phyloP scores from a whole-genome alignment of 2,113 vertebrate species.

The Zapus hudsonius region DNA sequence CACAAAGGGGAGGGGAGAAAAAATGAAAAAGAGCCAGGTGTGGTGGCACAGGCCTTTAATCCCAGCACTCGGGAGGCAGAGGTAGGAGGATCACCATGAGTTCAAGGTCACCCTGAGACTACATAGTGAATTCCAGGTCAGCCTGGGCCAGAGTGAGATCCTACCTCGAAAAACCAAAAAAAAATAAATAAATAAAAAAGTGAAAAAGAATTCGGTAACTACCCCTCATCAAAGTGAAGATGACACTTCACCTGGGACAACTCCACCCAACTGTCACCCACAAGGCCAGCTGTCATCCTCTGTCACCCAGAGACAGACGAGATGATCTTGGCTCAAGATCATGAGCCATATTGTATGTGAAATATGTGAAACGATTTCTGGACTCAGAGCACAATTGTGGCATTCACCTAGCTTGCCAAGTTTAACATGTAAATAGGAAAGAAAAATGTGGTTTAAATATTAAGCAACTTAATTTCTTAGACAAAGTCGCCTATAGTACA shows the following conservation, averaged over 20 bases:
- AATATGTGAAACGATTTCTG: not conserved
- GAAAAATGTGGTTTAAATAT: conserved; percentile 10
- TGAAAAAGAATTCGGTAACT: not conserved
- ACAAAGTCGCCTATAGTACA: not conserved
- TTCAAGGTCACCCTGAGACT: too few relatives aligned
- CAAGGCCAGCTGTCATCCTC: not conserved
- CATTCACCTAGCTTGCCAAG: not conserved
- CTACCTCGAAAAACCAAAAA: too few relatives aligned
- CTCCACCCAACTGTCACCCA: not conserved
- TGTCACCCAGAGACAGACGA: not conserved
- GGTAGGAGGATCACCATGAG: too few relatives aligned
- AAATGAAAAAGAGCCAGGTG: not conserved
- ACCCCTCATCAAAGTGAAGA: not conserved
- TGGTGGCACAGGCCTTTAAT: too few relatives aligned
- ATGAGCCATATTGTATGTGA: not conserved
- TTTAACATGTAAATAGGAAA: not conserved
- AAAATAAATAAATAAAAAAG: too few relatives aligned
- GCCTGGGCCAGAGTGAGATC: too few relatives aligned
- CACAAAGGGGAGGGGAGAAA: not conserved
- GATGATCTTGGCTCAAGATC: not conserved
- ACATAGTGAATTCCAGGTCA: too few relatives aligned
- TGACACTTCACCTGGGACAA: not conserved
- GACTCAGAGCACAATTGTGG: not conserved
- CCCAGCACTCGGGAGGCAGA: too few relatives aligned
- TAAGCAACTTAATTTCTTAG: not conserved